phyloP scores from a whole-genome alignment of 2,888 invertebrate species.

The Cerceris ruficornis region DNA sequence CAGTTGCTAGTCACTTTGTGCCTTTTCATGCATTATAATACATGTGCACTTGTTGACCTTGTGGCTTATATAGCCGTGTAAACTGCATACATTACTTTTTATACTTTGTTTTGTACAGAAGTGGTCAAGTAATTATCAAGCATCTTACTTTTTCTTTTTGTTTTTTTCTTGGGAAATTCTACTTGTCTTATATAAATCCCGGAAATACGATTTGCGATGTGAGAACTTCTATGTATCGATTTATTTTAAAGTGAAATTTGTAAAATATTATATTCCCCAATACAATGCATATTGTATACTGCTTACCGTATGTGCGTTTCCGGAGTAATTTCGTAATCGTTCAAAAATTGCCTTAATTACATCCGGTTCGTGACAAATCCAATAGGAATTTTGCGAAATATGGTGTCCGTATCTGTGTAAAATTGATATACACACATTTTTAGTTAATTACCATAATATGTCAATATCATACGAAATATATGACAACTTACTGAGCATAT shows the following conservation, averaged over 20 bases:
- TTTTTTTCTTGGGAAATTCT: neutral
- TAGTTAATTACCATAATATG: neutral
- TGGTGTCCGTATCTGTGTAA: conserved; percentile 92
- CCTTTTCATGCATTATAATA: conserved; percentile 58
- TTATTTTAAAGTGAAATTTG: no score
- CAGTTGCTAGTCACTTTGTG: conserved; percentile 45
- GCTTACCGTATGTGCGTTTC: conserved; percentile 84
- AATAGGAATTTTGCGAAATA: conserved; percentile 94
- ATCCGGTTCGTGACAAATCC: conserved; percentile 89
- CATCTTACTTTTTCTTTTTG: neutral
- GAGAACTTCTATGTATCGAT: no score
- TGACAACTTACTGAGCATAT: conserved; percentile 85
- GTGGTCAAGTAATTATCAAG: conserved; percentile 28
- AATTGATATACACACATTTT: conserved; percentile 3
- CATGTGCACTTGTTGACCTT: conserved; percentile 63
- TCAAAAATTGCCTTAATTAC: conserved; percentile 90
- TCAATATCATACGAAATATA: neutral
- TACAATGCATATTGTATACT: neutral
- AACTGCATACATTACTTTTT: conserved; percentile 2
- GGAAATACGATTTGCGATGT: neutral
- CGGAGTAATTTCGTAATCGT: conserved; percentile 89
- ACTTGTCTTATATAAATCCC: neutral
- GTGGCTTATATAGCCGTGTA: conserved; percentile 32
- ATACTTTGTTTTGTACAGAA: neutral
- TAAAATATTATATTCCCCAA: no score